phyloP scores from a whole-genome alignment of 2,888 invertebrate genomes.

The Athalia rosae region DNA sequence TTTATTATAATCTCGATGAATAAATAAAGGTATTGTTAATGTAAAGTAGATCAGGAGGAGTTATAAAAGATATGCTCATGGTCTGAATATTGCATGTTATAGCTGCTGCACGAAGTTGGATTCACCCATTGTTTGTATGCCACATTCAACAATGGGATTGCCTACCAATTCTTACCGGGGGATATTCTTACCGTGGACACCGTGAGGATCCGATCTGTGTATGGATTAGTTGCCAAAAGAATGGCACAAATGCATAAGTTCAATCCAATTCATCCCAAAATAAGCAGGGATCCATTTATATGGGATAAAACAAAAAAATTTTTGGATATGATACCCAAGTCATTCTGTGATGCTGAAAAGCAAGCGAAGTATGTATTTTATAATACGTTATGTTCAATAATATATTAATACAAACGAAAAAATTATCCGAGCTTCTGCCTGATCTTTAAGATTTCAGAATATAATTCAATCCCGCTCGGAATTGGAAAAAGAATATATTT shows the following conservation, averaged over 20 bases:
- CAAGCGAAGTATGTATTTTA: slow-evolving; percentile 79
- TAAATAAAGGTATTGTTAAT: background rate
- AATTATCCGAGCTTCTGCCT: background rate
- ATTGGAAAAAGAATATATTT: slow-evolving; percentile 82
- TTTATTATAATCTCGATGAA: background rate
- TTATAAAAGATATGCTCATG: background rate
- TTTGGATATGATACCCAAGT: slow-evolving; percentile 83
- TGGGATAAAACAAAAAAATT: slow-evolving; percentile 88
- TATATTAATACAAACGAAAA: too few relatives aligned
- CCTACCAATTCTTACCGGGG: slow-evolving; percentile 92
- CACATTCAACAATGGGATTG: slow-evolving; percentile 94
- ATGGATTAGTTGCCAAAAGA: slow-evolving; percentile 84
- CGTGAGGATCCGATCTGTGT: slow-evolving; percentile 81
- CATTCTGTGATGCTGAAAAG: slow-evolving; percentile 80
- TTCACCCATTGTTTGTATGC: slow-evolving; percentile 92
- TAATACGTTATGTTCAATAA: background rate
- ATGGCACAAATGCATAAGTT: slow-evolving; percentile 91
- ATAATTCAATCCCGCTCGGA: slow-evolving; percentile 80
- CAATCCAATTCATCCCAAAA: slow-evolving; percentile 68
- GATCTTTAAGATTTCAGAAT: slow-evolving; percentile 79
- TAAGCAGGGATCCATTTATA: slow-evolving; percentile 79
- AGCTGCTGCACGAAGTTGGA: slow-evolving; percentile 82
- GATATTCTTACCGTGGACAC: slow-evolving; percentile 81
- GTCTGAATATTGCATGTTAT: slow-evolving; percentile 48
- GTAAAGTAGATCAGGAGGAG: background rate